Evolutionary conservation across 2,888 invertebrate genomes (phyloP).

Genomic region (Lochmaea capreae): DNA sequence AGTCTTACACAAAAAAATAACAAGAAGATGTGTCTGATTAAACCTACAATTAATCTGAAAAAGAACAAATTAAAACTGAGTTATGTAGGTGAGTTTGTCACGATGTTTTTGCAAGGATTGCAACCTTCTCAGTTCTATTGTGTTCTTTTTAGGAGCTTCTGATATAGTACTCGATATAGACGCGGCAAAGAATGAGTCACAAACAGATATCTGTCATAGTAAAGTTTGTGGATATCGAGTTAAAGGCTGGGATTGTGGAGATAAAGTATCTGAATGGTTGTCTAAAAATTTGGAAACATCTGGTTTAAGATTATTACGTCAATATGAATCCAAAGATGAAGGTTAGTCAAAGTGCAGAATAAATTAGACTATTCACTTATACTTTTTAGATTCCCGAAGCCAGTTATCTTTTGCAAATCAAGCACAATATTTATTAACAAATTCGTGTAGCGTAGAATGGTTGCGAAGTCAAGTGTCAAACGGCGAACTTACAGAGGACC

Average conservation of each 20-base stretch:
- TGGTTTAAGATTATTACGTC: slow-evolving; percentile 77
- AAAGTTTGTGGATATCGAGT: slow-evolving; percentile 89
- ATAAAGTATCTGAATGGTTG: slow-evolving; percentile 84
- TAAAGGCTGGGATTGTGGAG: slow-evolving; percentile 86
- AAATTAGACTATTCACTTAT: not conserved
- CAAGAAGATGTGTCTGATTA: slow-evolving; percentile 81
- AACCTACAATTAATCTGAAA: slow-evolving; percentile 76
- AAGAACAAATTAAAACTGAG: slow-evolving; percentile 69
- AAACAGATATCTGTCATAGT: slow-evolving; percentile 74
- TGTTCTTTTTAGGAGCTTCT: slow-evolving; percentile 66
- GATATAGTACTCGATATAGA: slow-evolving; percentile 70
- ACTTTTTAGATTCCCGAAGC: slow-evolving; percentile 51
- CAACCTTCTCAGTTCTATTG: too few relatives aligned
- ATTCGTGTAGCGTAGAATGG: slow-evolving; percentile 81
- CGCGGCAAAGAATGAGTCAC: slow-evolving; percentile 47
- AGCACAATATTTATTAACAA: slow-evolving; percentile 87
- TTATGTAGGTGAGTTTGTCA: slow-evolving; percentile 71
- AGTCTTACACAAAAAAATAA: slow-evolving; percentile 91
- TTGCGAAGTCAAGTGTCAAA: slow-evolving; percentile 72
- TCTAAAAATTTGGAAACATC: slow-evolving; percentile 76
- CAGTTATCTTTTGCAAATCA: slow-evolving; percentile 81
- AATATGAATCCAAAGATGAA: slow-evolving; percentile 61
- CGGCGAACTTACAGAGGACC: slow-evolving; percentile 68
- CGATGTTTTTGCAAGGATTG: not conserved
- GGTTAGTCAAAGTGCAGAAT: slow-evolving; percentile 1